Evolutionary conservation across 2,113 vertebrate genomes (phyloP), one percentile per base, ranked within the genome.

Genomic region (Tricholaema leucomelas): DNA sequence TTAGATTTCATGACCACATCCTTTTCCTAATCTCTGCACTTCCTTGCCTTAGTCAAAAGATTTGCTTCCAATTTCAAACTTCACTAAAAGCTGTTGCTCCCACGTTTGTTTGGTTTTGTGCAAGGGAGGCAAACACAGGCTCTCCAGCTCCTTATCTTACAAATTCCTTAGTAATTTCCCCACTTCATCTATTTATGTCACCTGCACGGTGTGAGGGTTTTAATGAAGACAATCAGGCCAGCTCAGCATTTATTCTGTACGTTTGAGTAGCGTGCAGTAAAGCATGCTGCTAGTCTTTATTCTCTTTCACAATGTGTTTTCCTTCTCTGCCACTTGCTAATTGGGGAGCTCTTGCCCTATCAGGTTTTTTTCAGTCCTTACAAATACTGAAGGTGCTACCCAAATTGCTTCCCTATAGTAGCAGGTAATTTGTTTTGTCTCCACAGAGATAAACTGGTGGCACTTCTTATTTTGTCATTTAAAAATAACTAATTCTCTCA

Each of bases 371-470:
- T 84, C 16, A 56, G 84, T 88, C 60, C 56, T 88, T 76, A 28
- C 46, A 79, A 72, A 35, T 81, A 91, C 58, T 71, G 59, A 66
- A 91, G 81, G 74, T 91, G 75, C 78, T 66, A 88, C 69, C 66
- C 74, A 80, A 36, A 52, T 84, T 94, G 25, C 48, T 95, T 91
- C 87, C 88, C 81, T 77, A 31, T 82, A 76, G 42, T 50, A 80
- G 59, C 55, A 77, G 71, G 69, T 83, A 91, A 60, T 87, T 90
- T 30, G 56, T 91, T 91, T 92, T 91, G 59, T 71, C 54, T 82
- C 60, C 69, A 67, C 81, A 77, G 73, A 78, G 61, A 83, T 64
- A 84, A 86, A 86, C 18, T 42, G 0, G 2, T 63, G 61, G 52
- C 17, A 30, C 16, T 88, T 85, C n/a, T 72, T 81, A 24, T 84